A percentile compares a stretch with the other conserved stretches of the same genome.
phyloP scores from a whole-genome alignment of 2,113 vertebrate genomes.

The Monarcha castaneiventris region DNA sequence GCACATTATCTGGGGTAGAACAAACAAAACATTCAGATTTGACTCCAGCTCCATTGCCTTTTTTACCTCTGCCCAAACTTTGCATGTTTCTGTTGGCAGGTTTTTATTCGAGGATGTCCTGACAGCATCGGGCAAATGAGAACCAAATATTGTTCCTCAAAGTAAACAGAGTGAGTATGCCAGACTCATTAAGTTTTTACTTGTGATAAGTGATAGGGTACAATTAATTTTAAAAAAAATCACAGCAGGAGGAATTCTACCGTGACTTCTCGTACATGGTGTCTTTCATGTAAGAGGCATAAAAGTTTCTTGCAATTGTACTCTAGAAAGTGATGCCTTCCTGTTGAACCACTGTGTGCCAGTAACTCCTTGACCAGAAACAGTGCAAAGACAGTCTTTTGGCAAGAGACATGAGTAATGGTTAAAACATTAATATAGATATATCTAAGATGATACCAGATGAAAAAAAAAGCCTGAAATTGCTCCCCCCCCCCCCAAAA shows the following conservation, averaged over 20 bases:
- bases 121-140: neutral
- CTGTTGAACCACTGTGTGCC: neutral
- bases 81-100: neutral
- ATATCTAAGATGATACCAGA: neutral
- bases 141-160: neutral
- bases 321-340: neutral
- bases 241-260: neutral
- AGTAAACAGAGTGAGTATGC: neutral
- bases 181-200: neutral
- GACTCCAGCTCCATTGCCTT: neutral
- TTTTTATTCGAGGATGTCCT: neutral
- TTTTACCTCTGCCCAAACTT: neutral
- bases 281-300: neutral
- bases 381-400: neutral
- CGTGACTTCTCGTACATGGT: neutral
- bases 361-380: neutral
- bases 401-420: neutral
- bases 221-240: neutral
- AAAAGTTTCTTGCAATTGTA: neutral
- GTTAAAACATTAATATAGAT: neutral
- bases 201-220: neutral
- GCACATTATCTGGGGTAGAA: neutral
- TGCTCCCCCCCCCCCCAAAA: neutral
- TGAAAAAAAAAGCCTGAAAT: neutral
- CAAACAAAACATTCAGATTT: neutral